Evolutionary conservation across 1,140 invertebrate genomes (phyloP).

Genomic region (Galleria mellonella): DNA sequence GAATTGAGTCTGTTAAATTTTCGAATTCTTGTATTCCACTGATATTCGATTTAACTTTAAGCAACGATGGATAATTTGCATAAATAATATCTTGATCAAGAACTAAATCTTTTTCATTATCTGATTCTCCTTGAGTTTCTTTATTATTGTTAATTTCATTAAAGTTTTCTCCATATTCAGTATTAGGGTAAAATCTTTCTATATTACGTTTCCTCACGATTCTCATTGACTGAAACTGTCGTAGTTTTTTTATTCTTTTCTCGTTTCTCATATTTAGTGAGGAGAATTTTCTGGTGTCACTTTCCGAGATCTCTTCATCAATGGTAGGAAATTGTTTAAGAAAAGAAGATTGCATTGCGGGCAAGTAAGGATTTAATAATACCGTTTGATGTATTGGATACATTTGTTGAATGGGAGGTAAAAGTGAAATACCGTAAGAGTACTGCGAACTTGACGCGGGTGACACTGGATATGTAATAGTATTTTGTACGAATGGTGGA

Average conservation of each 20-base stretch:
- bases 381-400: constrained; percentile 62
- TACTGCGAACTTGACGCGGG: constrained; percentile 32
- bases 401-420: constrained; percentile 63
- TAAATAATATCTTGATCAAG: constrained; percentile 45
- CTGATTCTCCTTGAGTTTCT: constrained; percentile 27
- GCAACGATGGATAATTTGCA: constrained; percentile 50
- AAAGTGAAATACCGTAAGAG: constrained; percentile 41
- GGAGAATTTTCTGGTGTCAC: constrained; percentile 48
- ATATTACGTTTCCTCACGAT: constrained; percentile 63
- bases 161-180: constrained; percentile 65
- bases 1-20: constrained; percentile 71
- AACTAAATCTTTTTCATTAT: constrained; percentile 31
- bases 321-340: constrained; percentile 64
- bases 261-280: constrained; percentile 54
- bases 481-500: constrained; percentile 60
- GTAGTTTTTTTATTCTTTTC: constrained; percentile 40
- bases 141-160: constrained; percentile 66
- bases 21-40: constrained; percentile 61
- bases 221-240: constrained; percentile 67
- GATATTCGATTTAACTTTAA: constrained; percentile 49
- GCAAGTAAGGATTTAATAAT: constrained; percentile 53
- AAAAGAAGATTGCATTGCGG: constrained; percentile 53
- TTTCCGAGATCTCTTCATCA: constrained; percentile 45
- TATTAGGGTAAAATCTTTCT: constrained; percentile 69
- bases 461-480: constrained; percentile 28